Evolutionary conservation across 2,113 vertebrate genomes (phyloP), one percentile per base, ranked within the genome.

Genomic region (Balaeniceps rex): DNA sequence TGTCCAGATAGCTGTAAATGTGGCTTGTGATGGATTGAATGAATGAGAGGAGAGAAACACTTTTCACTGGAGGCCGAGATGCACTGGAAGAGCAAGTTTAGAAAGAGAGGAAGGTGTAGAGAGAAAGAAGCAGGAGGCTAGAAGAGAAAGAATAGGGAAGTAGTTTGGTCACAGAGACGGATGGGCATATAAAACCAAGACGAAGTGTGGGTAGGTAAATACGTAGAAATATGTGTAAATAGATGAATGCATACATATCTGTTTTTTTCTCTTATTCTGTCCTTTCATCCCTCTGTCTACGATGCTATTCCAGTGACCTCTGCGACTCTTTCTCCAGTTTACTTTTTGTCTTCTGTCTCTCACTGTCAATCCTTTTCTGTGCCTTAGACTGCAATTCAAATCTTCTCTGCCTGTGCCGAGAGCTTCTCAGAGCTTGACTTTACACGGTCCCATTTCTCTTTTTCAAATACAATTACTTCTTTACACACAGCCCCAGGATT

Each of bases 401-500:
- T 76, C 82, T 69, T 74, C 40, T 36, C 68, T 82, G 78, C 87
- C 75, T 40, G 15, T 52, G 44, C 75, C 7, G 4, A 69, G 91
- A 91, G 79, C 31, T 77, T 71, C 91, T 92, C 83, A 66, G 33
- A 82, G 38, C 87, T 55, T 57, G 47, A 44, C 61, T 94, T 82
- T 38, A 72, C 81, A 54, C 1, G 0, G 54, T 55, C 82, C 85
- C 33, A 22, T 89, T 94, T 86, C 90, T 96, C 84, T 90, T 91
- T 61, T 51, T 70, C 91, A 91, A 66, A 80, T 42, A 58, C 93
- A 93, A 85, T 95, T 66, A 34, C 82, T 94, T 64, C 75, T 83
- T 95, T 88, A 77, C 89, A 91, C 91, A 86, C 75, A 87, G 84
- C 89, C 84, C 33, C 82, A 26, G 95, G 84, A 93, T 88, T 95